A percentile compares a stretch with the other conserved stretches of the same genome.
Conservation (phyloP, 1,140 invertebrate genomes). For the Plodia interpunctella region DNA sequence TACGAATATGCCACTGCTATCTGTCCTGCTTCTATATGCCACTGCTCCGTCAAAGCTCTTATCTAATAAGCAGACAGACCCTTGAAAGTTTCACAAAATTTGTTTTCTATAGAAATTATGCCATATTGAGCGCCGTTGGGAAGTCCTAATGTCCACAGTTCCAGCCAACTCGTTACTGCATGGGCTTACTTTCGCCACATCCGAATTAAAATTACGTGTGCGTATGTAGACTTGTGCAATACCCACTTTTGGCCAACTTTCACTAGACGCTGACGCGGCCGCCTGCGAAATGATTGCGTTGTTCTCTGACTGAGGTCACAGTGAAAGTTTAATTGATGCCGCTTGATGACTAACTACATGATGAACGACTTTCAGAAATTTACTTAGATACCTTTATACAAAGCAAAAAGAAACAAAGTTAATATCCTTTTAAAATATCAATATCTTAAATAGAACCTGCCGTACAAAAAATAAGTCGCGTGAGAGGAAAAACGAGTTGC, state of each 20-base stretch:
- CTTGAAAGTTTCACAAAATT: no score
- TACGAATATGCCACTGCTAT: no score
- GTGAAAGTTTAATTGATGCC: slow-evolving; percentile 51
- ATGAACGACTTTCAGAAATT: background rate
- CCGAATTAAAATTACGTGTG: slow-evolving; percentile 70
- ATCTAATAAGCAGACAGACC: no score
- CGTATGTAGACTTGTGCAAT: slow-evolving; percentile 63
- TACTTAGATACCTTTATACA: no score
- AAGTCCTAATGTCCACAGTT: background rate
- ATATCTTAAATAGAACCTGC: background rate
- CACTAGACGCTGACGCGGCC: slow-evolving; percentile 65
- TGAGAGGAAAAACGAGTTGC: slow-evolving; percentile 75
- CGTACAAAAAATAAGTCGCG: slow-evolving; percentile 62
- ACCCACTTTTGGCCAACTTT: slow-evolving; percentile 72
- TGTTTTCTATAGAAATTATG: no score
- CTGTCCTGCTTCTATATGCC: no score
- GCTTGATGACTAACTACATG: background rate
- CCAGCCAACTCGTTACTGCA: background rate
- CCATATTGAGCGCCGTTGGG: background rate
- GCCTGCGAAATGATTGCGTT: slow-evolving; percentile 69
- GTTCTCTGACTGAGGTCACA: slow-evolving; percentile 55
- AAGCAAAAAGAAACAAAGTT: background rate
- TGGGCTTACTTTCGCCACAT: slow-evolving; percentile 61
- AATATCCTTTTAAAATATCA: background rate
- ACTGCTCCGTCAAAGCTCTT: no score